These are phyloP conservation scores for Flexamia atlantica DNA, from an alignment of 2,888 invertebrate species.

Conservation along the genomic window DNA sequence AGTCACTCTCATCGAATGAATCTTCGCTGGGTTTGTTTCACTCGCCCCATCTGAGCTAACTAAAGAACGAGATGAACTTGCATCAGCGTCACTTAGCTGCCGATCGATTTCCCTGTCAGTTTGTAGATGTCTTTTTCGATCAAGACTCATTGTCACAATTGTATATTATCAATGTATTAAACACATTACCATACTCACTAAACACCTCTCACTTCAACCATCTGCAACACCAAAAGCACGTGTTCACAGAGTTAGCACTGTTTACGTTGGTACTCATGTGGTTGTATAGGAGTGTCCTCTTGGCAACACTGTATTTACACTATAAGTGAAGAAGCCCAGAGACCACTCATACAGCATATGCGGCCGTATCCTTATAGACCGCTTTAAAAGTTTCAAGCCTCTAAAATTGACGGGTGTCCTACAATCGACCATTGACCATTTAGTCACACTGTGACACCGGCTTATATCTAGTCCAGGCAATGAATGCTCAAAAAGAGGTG, in stretches of 20 bases:
- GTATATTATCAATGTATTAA: too few species aligned
- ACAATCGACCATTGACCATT: too few species aligned
- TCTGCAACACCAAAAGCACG: background rate
- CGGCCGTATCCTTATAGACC: slow-evolving; percentile 33
- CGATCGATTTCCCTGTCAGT: slow-evolving; percentile 12
- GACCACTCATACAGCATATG: slow-evolving; percentile 31
- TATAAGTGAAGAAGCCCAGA: slow-evolving; percentile 41
- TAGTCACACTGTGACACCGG: too few species aligned
- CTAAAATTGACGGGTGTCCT: too few species aligned
- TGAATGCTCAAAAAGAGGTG: too few species aligned
- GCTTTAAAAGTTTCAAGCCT: slow-evolving; percentile 38
- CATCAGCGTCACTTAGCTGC: too few species aligned
- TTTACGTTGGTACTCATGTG: background rate
- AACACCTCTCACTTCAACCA: background rate
- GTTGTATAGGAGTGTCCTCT: slow-evolving; percentile 34
- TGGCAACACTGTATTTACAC: too few species aligned
- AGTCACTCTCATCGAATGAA: background rate
- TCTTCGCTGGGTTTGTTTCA: slow-evolving; percentile 1
- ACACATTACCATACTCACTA: background rate
- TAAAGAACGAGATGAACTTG: background rate
- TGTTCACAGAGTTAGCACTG: background rate
- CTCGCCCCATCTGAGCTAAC: slow-evolving; percentile 17
- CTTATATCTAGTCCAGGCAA: too few species aligned
- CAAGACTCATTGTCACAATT: slow-evolving; percentile 14
- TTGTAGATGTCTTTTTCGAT: slow-evolving; percentile 7